Evolutionary conservation across 2,888 invertebrate species (phyloP).

Genomic region (Limnephilus lunatus): DNA sequence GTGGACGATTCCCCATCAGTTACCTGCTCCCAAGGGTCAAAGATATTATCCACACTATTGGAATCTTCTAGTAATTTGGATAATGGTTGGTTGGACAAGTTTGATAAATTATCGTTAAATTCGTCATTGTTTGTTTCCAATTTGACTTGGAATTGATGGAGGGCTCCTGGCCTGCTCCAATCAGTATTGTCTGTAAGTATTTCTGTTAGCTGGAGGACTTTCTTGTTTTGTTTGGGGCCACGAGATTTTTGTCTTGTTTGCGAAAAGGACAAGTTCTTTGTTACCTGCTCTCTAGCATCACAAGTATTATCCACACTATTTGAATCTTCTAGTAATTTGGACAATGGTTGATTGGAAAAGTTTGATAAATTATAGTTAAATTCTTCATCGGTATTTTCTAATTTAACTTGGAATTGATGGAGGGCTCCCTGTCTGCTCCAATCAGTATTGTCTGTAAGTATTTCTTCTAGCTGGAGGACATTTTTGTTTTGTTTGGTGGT

Average conservation of each 20-base stretch:
- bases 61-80: neutral
- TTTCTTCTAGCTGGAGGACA: neutral
- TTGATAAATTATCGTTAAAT: neutral
- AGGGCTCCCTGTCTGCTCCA: neutral
- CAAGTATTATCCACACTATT: neutral
- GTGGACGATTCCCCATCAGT: conserved; percentile 22
- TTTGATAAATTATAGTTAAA: neutral
- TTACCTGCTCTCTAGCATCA: neutral
- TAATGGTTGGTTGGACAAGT: neutral
- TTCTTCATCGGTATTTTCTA: neutral
- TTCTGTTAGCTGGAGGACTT: neutral
- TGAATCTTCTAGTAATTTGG: neutral
- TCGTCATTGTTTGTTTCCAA: neutral
- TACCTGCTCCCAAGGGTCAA: neutral
- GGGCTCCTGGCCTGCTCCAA: neutral
- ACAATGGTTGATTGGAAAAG: neutral
- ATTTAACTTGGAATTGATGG: neutral
- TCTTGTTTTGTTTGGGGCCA: neutral
- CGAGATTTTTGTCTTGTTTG: neutral
- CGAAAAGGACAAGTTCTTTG: neutral
- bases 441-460: neutral
- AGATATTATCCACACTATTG: neutral
- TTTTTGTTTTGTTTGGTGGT: neutral
- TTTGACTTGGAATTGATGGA: neutral
- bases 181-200: neutral